Base-by-base conservation (phyloP, 2,797 vertebrate species). In the Silurus lanzhouensis region DNA sequence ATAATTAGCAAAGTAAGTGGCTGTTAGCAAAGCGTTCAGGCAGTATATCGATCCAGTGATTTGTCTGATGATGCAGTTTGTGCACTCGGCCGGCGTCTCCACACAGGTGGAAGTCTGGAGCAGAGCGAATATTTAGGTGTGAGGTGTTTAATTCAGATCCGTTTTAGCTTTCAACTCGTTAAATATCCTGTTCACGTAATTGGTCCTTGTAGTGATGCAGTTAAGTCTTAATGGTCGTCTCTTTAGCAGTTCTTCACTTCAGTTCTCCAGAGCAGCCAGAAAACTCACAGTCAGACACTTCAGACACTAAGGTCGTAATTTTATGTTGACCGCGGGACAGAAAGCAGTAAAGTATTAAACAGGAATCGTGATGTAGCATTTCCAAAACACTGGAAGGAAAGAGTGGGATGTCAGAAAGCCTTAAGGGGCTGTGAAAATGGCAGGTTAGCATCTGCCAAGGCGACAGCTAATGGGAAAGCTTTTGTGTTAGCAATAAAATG, bases 1-100 rank as follows among this genome's bases (percentile, higher is more conserved):
- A 81, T 81, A 66, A 81, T 80, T 48, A 64, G 46, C 61, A 25
- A 80, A 80, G 78, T 81, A 81, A 81, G 78, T 27, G 38, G 44
- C 61, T 46, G 77, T 46, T 46, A 64, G 77, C 58, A 66, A 66
- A 80, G 58, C 13, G 8, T 66, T 27, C 78, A 20, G 78, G 44
- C 46, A 66, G 78, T 61, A 81, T 66, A 66, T 25, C 9, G 46
- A 66, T 25, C 48, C 9, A 4, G 9, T 20, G 63, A 81, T 81
- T 66, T 52, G 63, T 52, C 7, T 66, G 46, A 52, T 52, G 44
- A 25, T 48, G 78, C 22, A 22, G 76, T 78, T 20, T 77, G 55
- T 2, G 19, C 48, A 66, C n/a, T 64, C 38, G 12, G 7, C 55
- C 12, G 57, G 27, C 1, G 6, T 78, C 31, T 78, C 12, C 7